Conservation (phyloP, 2,797 vertebrate genomes). For the Anolis apletophallus region DNA sequence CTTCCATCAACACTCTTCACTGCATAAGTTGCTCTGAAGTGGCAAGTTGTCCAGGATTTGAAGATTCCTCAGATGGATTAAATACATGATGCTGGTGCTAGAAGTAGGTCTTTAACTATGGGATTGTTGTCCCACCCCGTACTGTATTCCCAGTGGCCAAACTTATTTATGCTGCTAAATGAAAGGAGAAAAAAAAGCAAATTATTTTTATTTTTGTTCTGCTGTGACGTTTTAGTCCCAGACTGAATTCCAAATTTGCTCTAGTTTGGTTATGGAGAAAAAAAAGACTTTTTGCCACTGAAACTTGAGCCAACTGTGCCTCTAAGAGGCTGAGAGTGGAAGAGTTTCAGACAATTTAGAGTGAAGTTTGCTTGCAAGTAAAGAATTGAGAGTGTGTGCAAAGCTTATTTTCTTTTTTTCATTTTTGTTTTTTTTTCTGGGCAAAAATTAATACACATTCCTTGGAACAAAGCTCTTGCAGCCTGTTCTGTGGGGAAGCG, state of each 20-base stretch:
- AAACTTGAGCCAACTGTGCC: constrained; percentile 99
- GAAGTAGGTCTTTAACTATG: constrained; percentile 85
- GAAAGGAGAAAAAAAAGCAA: constrained; percentile 85
- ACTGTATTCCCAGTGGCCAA: constrained; percentile 98
- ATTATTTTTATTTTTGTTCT: constrained; percentile 90
- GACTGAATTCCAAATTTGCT: constrained; percentile 99
- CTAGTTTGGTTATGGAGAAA: constrained; percentile 92
- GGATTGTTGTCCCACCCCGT: constrained; percentile 87
- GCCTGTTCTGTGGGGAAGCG: constrained; percentile 92
- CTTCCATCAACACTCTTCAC: constrained; percentile 83
- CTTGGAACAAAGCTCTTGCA: constrained; percentile 92
- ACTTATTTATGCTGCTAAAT: constrained; percentile 99
- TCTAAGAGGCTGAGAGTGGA: constrained; percentile 97
- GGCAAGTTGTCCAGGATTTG: constrained; percentile 88
- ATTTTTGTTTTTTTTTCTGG: constrained; percentile 84
- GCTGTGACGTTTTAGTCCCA: constrained; percentile 99
- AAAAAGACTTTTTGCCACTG: constrained; percentile 90
- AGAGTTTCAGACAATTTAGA: constrained; percentile 89
- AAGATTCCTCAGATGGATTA: constrained; percentile 85
- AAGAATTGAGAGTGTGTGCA: constrained; percentile 88
- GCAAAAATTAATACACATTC: constrained; percentile 98
- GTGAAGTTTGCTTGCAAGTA: constrained; percentile 93
- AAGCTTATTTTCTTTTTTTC: constrained; percentile 85
- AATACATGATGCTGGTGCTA: constrained; percentile 90
- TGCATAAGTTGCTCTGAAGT: constrained; percentile 83